Base-by-base conservation (phyloP, 2,797 vertebrate species). In the Enteromius trimaculatus region DNA sequence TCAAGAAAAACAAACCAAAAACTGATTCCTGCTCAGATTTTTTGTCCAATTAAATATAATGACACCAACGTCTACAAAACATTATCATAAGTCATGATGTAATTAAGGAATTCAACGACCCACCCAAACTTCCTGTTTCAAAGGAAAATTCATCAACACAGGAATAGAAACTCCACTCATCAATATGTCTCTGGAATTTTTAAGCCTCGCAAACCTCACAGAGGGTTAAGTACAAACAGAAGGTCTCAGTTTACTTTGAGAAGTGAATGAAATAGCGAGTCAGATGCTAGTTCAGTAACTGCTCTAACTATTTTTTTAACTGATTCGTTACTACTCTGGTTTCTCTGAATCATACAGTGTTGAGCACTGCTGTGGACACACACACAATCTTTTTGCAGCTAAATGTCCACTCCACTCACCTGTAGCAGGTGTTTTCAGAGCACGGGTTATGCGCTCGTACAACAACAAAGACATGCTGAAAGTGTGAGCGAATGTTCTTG, bases 401-500 rank as follows among this genome's bases (percentile, higher is more conserved):
- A 39, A 31, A 29, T 1, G 26, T 44, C 11, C 1, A 49, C 37
- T 16, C 29, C 26, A 17, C 90, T 77, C 90, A 99, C 98, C 98
- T 99, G 95, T 99, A 99, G 84, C 96, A 97, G 87, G 96, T 95
- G 39, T 93, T 96, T 77, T 99, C 97, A 0, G 97, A 96, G 81
- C 97, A 97, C 51, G 97, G 97, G 81, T 91, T 94, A 53, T 98
- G 97, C 4, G 92, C 97, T 58, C 95, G 93, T 53, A 99, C 97
- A 6, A 99, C 93, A 91, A 99, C 96, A 17, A 99, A 99, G 65
- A 99, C 98, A 0, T 99, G 98, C 91, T 99, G 98, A 89, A 99
- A 99, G 92, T 99, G 98, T 5, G 97, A 99, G 13, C 97, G 96
- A 82, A 98, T 99, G 91, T 98, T 99, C 93, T 99, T 99, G 42